Percentiles rank a stretch among this genome's conserved stretches.
Conservation (phyloP, 2,797 vertebrate species). For the Urophycis tenuis region DNA sequence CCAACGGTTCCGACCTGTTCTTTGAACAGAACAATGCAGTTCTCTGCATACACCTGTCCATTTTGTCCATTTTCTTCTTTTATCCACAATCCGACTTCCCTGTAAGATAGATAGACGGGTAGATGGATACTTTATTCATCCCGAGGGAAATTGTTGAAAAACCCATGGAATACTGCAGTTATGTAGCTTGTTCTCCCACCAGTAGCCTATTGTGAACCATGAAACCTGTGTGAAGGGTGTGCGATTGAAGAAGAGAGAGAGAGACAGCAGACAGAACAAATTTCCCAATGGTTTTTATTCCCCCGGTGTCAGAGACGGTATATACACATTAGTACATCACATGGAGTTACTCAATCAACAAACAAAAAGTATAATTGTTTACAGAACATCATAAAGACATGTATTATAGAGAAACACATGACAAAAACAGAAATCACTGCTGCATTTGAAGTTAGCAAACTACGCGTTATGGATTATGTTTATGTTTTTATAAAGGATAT, state of each 20-base stretch:
- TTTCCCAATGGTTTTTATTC: background rate
- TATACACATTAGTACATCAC: constrained; percentile 78
- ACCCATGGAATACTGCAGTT: background rate
- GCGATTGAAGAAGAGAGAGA: background rate
- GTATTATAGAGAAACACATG: constrained; percentile 25
- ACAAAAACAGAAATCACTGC: background rate
- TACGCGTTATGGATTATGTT: background rate
- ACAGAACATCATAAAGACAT: constrained; percentile 43
- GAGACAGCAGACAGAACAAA: background rate
- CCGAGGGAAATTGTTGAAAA: too few relatives aligned
- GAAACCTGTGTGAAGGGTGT: background rate
- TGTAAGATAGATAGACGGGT: too few relatives aligned
- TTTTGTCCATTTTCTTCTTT: background rate
- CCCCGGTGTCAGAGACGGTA: constrained; percentile 70
- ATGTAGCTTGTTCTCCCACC: background rate
- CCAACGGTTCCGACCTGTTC: background rate
- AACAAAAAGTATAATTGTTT: constrained; percentile 14
- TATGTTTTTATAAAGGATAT: background rate
- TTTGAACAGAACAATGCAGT: background rate
- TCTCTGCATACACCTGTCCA: background rate
- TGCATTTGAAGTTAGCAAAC: background rate
- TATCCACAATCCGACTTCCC: background rate
- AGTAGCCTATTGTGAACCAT: background rate
- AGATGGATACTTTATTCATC: too few relatives aligned
- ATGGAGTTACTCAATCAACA: constrained; percentile 45